These are phyloP conservation scores for Actinernus sp. DNA, from an alignment of 92 coral and sea anemone genomes.

Conservation along the genomic window DNA sequence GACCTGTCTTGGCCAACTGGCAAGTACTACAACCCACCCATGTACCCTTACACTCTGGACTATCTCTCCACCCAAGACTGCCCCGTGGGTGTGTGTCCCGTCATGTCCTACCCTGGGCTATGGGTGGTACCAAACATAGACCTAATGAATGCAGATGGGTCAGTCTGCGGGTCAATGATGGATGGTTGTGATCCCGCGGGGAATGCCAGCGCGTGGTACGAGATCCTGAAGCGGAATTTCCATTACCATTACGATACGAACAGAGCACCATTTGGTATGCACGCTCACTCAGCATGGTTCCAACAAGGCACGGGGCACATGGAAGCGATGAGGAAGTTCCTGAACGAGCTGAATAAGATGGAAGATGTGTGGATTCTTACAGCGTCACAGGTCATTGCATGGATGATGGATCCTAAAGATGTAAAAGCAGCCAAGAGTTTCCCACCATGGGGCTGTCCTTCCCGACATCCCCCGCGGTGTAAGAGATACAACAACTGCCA, in stretches of 20 bases:
- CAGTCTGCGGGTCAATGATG: slow-evolving; percentile 83
- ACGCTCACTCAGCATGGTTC: slow-evolving; percentile 82
- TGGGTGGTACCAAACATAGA: slow-evolving; percentile 87
- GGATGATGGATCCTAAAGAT: slow-evolving; percentile 80
- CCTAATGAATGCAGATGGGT: slow-evolving; percentile 71
- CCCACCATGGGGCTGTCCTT: slow-evolving; percentile 77
- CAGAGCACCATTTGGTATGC: slow-evolving; percentile 84
- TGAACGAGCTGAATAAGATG: slow-evolving; percentile 30
- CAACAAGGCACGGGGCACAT: slow-evolving; percentile 43
- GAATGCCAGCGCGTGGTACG: slow-evolving; percentile 61
- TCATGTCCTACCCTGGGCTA: slow-evolving; percentile 80
- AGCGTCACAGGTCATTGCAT: slow-evolving; percentile 70
- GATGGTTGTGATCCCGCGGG: slow-evolving; percentile 71
- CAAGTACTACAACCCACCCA: slow-evolving; percentile 59
- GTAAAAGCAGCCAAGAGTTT: slow-evolving; percentile 60
- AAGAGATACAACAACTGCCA: slow-evolving; percentile 56
- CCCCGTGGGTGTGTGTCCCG: slow-evolving; percentile 60
- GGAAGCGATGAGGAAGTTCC: slow-evolving; percentile 69
- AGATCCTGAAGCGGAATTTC: slow-evolving; percentile 69
- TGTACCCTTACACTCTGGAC: slow-evolving; percentile 87
- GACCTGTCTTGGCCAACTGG: slow-evolving; percentile 88
- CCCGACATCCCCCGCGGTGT: slow-evolving; percentile 76
- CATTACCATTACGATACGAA: slow-evolving; percentile 75
- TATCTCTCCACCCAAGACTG: slow-evolving; percentile 75
- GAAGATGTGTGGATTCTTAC: slow-evolving; percentile 85